phyloP scores from a whole-genome alignment of 2,888 invertebrate species.

The Drosophila dives region DNA sequence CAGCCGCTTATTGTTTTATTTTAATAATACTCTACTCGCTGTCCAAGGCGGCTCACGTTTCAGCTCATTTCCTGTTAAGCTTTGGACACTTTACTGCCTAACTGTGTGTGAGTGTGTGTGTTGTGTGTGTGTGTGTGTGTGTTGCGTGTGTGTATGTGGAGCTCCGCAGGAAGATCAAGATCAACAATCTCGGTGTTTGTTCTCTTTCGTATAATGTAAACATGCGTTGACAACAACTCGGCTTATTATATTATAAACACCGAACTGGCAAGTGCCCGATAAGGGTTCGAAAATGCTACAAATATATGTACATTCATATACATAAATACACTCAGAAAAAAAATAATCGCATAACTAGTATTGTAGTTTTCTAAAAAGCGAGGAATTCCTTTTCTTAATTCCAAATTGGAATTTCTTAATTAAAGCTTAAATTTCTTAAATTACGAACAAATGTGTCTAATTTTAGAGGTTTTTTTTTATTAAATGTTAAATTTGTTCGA shows the following conservation, averaged over 20 bases:
- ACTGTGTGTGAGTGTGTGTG: background rate
- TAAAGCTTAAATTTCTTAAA: background rate
- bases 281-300: constrained; percentile 45
- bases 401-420: no score
- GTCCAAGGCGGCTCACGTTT: constrained; percentile 56
- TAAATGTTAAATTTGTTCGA: background rate
- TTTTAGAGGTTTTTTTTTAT: background rate
- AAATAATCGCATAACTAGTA: background rate
- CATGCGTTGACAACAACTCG: constrained; percentile 59
- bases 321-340: background rate
- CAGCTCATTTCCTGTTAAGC: constrained; percentile 49
- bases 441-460: background rate
- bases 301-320: background rate
- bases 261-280: constrained; percentile 60
- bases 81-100: constrained; percentile 17
- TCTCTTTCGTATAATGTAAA: constrained; percentile 53
- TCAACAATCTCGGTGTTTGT: constrained; percentile 61
- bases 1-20: constrained; percentile 25
- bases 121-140: background rate
- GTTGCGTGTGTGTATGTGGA: background rate
- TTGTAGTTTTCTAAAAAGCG: background rate
- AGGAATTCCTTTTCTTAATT: background rate
- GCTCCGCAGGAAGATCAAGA: constrained; percentile 43
- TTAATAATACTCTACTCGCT: constrained; percentile 2
- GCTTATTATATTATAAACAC: constrained; percentile 35